Evolutionary conservation across 2,888 invertebrate genomes (phyloP).

Genomic region (Carcina quercana): DNA sequence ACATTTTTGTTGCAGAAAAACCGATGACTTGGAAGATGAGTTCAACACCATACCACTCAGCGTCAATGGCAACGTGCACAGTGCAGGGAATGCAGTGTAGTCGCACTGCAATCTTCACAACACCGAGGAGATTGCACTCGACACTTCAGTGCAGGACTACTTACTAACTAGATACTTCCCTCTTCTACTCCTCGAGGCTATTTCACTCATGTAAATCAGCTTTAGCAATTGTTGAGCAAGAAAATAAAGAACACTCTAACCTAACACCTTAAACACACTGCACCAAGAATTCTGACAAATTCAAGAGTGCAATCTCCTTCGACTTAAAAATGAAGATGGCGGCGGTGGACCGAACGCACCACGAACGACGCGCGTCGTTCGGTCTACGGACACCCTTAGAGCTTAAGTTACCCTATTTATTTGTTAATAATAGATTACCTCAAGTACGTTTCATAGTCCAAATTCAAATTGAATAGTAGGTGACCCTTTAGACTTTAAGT

Average conservation of each 20-base stretch:
- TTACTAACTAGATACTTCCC: no score
- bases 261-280: no score
- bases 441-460: constrained; percentile 23
- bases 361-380: constrained; percentile 1
- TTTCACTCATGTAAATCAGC: no score
- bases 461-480: constrained; percentile 21
- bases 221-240: no score
- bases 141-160: no score
- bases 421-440: constrained; percentile 44
- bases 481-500: constrained; percentile 57
- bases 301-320: constrained; percentile 30
- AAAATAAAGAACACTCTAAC: no score
- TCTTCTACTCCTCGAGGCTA: no score
- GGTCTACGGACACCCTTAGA: constrained; percentile 23
- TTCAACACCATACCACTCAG: constrained; percentile 68
- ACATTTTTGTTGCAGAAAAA: constrained; percentile 51
- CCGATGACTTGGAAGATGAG: constrained; percentile 62
- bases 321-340: constrained; percentile 15
- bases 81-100: constrained; percentile 65
- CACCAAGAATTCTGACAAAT: no score
- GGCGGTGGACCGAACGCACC: constrained; percentile 1
- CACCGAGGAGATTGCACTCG: constrained; percentile 10
- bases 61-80: constrained; percentile 57
- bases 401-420: constrained; percentile 54
- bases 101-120: constrained; percentile 11